Conservation (phyloP, 2,888 invertebrate genomes). For the Yponomeuta evonymella region DNA sequence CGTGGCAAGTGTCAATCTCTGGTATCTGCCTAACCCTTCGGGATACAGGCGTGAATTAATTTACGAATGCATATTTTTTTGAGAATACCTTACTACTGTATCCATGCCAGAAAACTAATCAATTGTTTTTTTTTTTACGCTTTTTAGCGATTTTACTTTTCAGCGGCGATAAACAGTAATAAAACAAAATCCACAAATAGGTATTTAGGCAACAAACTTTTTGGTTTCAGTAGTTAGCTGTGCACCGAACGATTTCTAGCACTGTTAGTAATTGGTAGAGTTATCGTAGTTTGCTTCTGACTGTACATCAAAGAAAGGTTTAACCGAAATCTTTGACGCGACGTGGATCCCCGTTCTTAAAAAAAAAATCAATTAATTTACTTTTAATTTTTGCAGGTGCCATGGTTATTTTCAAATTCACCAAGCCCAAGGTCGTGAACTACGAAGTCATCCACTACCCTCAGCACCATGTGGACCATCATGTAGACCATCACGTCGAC, state of each 20-base stretch:
- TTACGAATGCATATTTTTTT: too few relatives aligned
- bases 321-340: background rate
- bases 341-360: background rate
- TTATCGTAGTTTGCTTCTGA: background rate
- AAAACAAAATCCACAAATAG: background rate
- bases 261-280: background rate
- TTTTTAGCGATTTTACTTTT: background rate
- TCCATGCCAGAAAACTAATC: background rate
- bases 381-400: constrained; percentile 62
- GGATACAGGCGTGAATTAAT: too few relatives aligned
- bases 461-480: constrained; percentile 82
- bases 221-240: background rate
- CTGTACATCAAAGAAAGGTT: background rate
- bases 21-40: too few relatives aligned
- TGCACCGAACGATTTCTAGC: background rate
- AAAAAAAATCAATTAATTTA: too few relatives aligned
- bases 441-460: constrained; percentile 92
- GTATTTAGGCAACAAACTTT: background rate
- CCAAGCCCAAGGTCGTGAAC: constrained; percentile 90
- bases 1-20: too few relatives aligned
- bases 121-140: background rate
- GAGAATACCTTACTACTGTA: too few relatives aligned
- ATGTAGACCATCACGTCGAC: constrained; percentile 74
- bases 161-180: background rate
- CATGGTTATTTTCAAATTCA: constrained; percentile 89